Evolutionary conservation across 2,888 invertebrate species (phyloP).

Genomic region (Augochlorella aurata): DNA sequence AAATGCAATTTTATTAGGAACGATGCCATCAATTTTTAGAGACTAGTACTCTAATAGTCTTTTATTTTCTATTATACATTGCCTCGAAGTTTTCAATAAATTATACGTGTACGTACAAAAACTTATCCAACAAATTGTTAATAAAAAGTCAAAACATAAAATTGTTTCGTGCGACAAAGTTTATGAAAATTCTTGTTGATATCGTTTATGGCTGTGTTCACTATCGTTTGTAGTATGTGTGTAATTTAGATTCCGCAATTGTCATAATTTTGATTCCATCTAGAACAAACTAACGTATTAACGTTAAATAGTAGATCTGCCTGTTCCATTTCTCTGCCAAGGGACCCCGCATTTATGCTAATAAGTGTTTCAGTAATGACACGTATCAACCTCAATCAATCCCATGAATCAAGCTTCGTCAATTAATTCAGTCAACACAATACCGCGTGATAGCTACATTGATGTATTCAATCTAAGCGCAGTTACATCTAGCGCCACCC

Average conservation of each 20-base stretch:
- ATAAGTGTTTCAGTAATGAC: slow-evolving; percentile 13
- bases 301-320: background rate
- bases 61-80: no score
- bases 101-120: no score
- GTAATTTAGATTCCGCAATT: background rate
- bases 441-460: slow-evolving; percentile 38
- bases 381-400: slow-evolving; percentile 29
- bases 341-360: background rate
- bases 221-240: no score
- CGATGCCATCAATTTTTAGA: no score
- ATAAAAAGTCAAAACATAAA: no score
- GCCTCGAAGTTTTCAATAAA: no score
- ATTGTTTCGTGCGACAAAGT: no score
- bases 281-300: background rate
- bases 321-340: background rate
- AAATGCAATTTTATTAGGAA: no score
- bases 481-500: slow-evolving; percentile 37
- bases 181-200: no score
- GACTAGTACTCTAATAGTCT: no score
- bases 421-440: slow-evolving; percentile 51
- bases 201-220: no score
- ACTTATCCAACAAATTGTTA: no score
- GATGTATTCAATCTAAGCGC: slow-evolving; percentile 49
- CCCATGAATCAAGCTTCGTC: slow-evolving; percentile 34
- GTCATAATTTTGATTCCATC: background rate